Evolutionary conservation across 2,113 vertebrate species (phyloP).

Genomic region (Asarcornis scutulata): DNA sequence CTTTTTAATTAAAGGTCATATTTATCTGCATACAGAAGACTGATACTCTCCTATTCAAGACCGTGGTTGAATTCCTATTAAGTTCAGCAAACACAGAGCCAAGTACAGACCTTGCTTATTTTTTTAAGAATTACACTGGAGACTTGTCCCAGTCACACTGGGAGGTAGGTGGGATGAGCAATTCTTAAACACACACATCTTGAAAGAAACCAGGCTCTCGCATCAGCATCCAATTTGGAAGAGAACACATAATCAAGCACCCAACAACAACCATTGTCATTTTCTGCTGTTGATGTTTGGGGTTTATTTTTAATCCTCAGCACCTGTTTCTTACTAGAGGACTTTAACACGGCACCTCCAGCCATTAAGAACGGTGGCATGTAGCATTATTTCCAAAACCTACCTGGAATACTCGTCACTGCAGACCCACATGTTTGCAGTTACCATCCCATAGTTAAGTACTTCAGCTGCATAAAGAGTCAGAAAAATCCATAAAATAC

Average conservation of each 20-base stretch:
- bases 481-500: not conserved
- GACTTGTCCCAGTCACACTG: not conserved
- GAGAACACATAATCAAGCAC: not conserved
- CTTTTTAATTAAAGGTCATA: not conserved
- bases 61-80: not conserved
- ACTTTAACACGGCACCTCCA: not conserved
- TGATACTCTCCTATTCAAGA: not conserved
- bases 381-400: not conserved
- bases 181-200: not conserved
- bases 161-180: not conserved
- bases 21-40: not conserved
- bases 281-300: not conserved
- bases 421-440: accelerated
- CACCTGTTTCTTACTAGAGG: not conserved
- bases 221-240: not conserved
- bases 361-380: not conserved
- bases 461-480: not conserved
- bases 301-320: not conserved
- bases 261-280: not conserved
- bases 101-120: not conserved
- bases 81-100: not conserved
- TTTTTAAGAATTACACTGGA: not conserved
- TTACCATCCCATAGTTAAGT: not conserved
- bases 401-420: not conserved
- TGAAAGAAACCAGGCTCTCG: not conserved